Base-by-base conservation (phyloP, 2,888 invertebrate species). In the Megalurothrips usitatus region DNA sequence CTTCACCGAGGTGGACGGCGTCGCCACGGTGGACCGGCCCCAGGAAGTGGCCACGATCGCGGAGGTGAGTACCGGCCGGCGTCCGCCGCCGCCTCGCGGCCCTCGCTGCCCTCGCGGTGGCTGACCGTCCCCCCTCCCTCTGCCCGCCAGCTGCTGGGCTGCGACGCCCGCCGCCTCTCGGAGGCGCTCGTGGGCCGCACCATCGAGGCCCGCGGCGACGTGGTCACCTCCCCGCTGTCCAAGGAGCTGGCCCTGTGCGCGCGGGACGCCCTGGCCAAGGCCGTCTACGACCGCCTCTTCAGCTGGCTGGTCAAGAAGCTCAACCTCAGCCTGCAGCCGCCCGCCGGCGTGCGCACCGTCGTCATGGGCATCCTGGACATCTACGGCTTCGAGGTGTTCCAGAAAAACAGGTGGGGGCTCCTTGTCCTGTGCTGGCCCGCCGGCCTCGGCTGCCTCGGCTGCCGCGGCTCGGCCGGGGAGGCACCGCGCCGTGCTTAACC, bases 301-400 rank as follows among this genome's bases (percentile, higher is more conserved):
- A 93, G 94, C 83, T 97, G 97, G 97, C 90, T 97, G 34, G 96
- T 97, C 17, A 89, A 90, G 63, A 90, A 94, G 83, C 89, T 97
- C 80, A 97, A 97, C 87, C 87, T 90, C 48, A 94, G 95, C 0
- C 88, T 96, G 43, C 91, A 92, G 81, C 90, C 93, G 0, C 82
- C 84, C 14, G 89, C 88, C 75, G 88, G 90, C 26, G 88, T 88
- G 79, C 89, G 89, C 9, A 88, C 88, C 0, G 90, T 90, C 1
- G 93, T 96, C 0, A 95, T 97, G 88, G 97, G 97, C 1, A 95
- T 97, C 84, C 88, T 97, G 84, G 97, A 97, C 87, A 97, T 97
- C 85, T 97, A 97, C 85, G 97, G 97, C 80, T 97, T 97, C 86
- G 97, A 97, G 88, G 96, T 97, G 84, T 96, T 97, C 89, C 91